These are phyloP conservation scores for Synodontis membranacea DNA, from an alignment of 2,113 vertebrate species.

Conservation along the genomic window DNA sequence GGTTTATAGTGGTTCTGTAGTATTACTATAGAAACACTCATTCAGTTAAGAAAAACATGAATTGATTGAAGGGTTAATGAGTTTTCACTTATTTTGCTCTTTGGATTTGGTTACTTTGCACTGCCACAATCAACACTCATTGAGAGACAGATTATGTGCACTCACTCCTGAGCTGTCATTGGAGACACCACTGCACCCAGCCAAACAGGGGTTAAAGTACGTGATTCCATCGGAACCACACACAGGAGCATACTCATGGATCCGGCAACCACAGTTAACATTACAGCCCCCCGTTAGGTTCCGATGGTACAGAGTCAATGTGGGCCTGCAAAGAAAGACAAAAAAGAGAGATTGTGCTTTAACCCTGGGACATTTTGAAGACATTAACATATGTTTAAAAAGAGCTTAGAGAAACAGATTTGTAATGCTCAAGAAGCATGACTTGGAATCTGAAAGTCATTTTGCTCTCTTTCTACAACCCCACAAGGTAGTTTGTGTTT, in stretches of 20 bases:
- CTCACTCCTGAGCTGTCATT: slow-evolving; percentile 92
- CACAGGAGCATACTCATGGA: slow-evolving; percentile 94
- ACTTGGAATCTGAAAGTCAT: neutral
- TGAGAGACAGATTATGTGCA: slow-evolving; percentile 14
- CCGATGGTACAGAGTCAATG: slow-evolving; percentile 92
- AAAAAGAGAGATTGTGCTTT: neutral
- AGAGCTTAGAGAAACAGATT: neutral
- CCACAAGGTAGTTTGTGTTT: neutral
- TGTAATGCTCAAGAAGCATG: neutral
- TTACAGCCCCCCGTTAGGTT: slow-evolving; percentile 97
- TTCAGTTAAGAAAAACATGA: neutral
- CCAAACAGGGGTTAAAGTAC: slow-evolving; percentile 96
- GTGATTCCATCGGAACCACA: slow-evolving; percentile 98
- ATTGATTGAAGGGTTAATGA: neutral
- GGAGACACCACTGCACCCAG: slow-evolving; percentile 86
- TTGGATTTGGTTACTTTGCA: too few relatives aligned
- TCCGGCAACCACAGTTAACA: slow-evolving; percentile 95
- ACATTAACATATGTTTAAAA: neutral
- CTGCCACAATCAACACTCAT: neutral
- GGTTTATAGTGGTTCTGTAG: neutral
- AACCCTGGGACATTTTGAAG: neutral
- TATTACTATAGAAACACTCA: neutral
- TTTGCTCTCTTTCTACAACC: neutral
- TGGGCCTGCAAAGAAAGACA: slow-evolving; percentile 75
- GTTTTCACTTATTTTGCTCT: neutral